Conservation (phyloP, 2,888 invertebrate genomes). For the Calameuta filiformis region DNA sequence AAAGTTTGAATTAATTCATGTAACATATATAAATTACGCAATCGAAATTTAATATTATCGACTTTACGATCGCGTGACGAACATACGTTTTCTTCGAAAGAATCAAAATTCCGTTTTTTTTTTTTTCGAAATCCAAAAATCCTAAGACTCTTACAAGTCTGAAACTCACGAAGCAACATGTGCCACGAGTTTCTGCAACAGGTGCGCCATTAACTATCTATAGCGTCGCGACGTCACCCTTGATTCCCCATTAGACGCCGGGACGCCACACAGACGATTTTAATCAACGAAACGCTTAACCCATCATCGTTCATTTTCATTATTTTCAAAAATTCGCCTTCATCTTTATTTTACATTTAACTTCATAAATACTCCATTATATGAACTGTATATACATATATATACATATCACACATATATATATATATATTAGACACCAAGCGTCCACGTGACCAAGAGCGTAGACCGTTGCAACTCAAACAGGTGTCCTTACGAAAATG, state of each 20-base stretch:
- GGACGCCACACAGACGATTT: background rate
- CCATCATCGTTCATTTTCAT: background rate
- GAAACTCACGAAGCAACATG: background rate
- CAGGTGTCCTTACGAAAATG: background rate
- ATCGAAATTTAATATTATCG: background rate
- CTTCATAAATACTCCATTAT: background rate
- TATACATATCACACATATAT: no score
- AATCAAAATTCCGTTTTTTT: background rate
- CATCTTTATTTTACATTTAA: background rate
- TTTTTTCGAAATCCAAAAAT: background rate
- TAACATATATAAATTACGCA: background rate
- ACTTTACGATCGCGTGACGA: background rate
- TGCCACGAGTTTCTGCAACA: background rate
- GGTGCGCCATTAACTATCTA: background rate
- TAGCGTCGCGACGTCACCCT: background rate
- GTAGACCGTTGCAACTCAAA: background rate
- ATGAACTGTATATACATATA: background rate
- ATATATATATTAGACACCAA: no score
- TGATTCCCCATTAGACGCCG: background rate
- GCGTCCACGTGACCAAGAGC: background rate
- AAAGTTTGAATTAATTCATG: background rate
- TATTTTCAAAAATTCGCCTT: background rate
- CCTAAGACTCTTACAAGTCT: no score
- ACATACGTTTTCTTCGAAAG: background rate
- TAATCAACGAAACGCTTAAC: background rate